These are phyloP conservation scores for Elymnias hypermnestra DNA, from an alignment of 1,140 invertebrate species.

Conservation along the genomic window DNA sequence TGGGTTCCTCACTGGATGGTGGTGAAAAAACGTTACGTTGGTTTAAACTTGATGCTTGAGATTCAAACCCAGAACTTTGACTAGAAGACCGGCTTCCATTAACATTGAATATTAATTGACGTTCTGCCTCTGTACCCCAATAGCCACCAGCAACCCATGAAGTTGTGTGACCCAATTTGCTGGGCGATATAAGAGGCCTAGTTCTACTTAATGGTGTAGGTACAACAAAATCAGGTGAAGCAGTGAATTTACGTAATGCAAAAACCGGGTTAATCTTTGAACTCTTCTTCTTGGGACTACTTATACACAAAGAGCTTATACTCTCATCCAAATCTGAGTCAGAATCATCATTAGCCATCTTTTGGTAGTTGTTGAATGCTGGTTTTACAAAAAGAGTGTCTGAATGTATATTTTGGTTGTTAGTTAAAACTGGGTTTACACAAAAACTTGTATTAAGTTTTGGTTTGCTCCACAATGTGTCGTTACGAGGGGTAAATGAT, in stretches of 20 bases:
- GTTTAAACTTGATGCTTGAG: constrained; percentile 63
- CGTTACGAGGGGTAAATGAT: constrained; percentile 48
- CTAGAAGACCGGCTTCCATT: constrained; percentile 71
- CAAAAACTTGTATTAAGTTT: constrained; percentile 61
- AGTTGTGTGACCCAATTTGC: constrained; percentile 64
- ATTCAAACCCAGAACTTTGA: constrained; percentile 75
- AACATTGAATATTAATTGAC: constrained; percentile 45
- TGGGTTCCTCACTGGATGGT: constrained; percentile 59
- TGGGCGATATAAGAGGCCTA: constrained; percentile 67
- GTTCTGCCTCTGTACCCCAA: constrained; percentile 65
- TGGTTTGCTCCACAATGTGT: constrained; percentile 54
- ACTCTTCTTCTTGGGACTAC: constrained; percentile 53
- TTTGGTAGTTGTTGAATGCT: constrained; percentile 62
- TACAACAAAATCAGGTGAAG: constrained; percentile 62
- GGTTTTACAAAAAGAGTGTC: constrained; percentile 58
- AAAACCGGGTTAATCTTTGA: constrained; percentile 55
- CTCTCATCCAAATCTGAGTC: constrained; percentile 71
- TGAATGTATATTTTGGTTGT: constrained; percentile 43
- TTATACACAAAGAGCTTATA: constrained; percentile 63
- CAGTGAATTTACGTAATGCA: constrained; percentile 60
- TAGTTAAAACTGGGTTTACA: constrained; percentile 42
- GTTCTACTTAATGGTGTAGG: constrained; percentile 43
- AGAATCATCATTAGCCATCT: constrained; percentile 53
- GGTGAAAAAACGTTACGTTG: constrained; percentile 64
- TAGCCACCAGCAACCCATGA: constrained; percentile 75